Conservation (phyloP, 2,888 invertebrate genomes). For the Parthenolecanium corni region DNA sequence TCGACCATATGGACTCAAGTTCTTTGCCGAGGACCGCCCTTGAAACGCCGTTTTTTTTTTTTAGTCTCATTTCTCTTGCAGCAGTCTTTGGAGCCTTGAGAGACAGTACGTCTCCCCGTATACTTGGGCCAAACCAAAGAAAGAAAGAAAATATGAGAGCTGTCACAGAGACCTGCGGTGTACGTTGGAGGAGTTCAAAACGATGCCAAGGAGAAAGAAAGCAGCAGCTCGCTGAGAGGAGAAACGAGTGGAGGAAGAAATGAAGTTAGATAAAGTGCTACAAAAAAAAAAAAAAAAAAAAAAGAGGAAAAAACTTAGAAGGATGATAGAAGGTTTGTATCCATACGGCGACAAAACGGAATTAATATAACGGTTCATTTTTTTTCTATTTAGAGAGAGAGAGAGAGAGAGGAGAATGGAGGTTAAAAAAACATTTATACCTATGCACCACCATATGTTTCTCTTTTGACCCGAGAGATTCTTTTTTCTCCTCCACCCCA, state of each 20-base stretch:
- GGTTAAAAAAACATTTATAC: background rate
- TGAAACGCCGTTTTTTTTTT: slow-evolving; percentile 1
- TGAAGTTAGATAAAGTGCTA: background rate
- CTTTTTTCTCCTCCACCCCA: background rate
- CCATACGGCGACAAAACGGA: slow-evolving; percentile 6
- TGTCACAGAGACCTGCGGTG: too few species aligned
- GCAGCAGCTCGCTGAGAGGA: too few species aligned
- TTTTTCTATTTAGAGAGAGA: background rate
- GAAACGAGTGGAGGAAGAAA: too few species aligned
- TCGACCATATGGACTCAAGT: slow-evolving; percentile 1
- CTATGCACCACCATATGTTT: slow-evolving; percentile 2
- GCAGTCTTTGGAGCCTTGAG: too few species aligned
- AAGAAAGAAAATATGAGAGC: background rate
- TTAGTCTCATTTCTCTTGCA: background rate
- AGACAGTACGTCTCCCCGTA: too few species aligned
- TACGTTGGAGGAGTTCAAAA: background rate
- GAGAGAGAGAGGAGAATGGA: background rate
- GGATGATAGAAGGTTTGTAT: background rate
- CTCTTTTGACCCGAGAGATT: background rate
- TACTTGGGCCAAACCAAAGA: too few species aligned
- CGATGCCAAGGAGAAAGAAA: background rate
- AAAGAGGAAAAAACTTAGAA: background rate
- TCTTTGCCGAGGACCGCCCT: slow-evolving; percentile 1
- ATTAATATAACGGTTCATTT: slow-evolving; percentile 12
- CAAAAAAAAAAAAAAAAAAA: background rate